Evolutionary conservation across 2,888 invertebrate species (phyloP).

Genomic region (Nycteola revayana): DNA sequence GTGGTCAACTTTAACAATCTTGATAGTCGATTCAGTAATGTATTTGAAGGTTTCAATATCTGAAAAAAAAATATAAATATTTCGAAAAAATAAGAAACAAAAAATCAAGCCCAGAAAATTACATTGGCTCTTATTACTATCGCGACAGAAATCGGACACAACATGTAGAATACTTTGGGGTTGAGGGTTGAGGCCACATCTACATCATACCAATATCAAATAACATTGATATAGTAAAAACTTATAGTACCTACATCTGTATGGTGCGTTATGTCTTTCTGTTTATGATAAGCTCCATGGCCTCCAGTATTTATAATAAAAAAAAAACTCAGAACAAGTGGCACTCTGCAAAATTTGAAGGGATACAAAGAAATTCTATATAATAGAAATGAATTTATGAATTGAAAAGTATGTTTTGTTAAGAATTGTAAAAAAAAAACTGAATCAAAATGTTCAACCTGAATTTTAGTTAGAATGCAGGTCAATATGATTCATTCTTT

Average conservation of each 20-base stretch:
- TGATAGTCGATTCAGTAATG: conserved; percentile 91
- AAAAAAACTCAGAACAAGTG: too few species aligned
- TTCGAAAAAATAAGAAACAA: conserved; percentile 2
- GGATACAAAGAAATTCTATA: too few species aligned
- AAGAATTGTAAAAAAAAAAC: too few species aligned
- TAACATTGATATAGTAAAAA: conserved; percentile 42
- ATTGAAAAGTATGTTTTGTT: too few species aligned
- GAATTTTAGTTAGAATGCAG: too few species aligned
- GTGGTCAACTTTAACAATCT: conserved; percentile 92
- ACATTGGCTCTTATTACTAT: conserved; percentile 9
- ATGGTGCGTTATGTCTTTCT: conserved; percentile 51
- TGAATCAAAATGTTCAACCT: too few species aligned
- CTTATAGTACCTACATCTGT: conserved; percentile 51
- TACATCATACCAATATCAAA: conserved; percentile 30
- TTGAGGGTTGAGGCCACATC: too few species aligned
- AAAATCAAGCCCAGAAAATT: conserved; percentile 18
- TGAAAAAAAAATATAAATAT: conserved; percentile 59
- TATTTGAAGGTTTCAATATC: conserved; percentile 89
- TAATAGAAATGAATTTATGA: too few species aligned
- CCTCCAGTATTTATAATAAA: too few species aligned
- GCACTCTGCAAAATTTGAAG: too few species aligned
- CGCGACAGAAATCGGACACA: conserved; percentile 14
- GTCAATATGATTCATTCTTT: too few species aligned
- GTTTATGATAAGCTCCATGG: conserved; percentile 39
- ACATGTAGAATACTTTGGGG: too few species aligned